Evolutionary conservation across 1,140 invertebrate species (phyloP), one percentile per base, ranked within the genome.

Genomic region (Camponotus pennsylvanicus): DNA sequence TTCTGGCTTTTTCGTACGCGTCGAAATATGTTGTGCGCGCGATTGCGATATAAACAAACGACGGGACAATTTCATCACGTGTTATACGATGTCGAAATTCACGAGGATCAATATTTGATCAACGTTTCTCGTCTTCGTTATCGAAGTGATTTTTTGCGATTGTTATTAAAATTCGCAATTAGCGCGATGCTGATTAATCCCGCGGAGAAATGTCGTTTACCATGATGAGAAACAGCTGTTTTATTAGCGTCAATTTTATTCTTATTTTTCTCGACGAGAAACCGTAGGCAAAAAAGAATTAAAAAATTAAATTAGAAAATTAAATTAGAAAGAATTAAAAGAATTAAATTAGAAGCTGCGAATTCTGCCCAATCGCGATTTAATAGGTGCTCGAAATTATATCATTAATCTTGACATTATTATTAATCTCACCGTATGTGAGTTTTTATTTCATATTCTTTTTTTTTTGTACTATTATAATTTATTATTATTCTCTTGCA

Each of bases 181-280:
- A 80, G 45, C 21, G 9, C 37, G 21, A 18, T 7, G 13, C 57
- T 67, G 70, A 80, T 70, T 80, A 34, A 80, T 70, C 52, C 34
- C 32, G 49, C 15, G 37, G 21, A 66, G n/a, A 80, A 37, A 52
- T 32, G 37, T n/a, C 77, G 34, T 57, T 13, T 18, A 6, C 37
- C 32, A 55, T 27, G 27, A 78, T 21, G 42, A 66, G 27, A 66
- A 27, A 49, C 3, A 32, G 64, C 15, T 64, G 37, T 21, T 69
- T 15, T 9, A 7, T 69, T 32, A 40, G 37, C 7, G 45, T 80
- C 70, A 32, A 57, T 80, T 55, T 42, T 21, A 42, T 70, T 49
- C 55, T 42, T 18, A 42, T 15, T 80, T 42, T 3, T 59, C 42
- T 64, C 21, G 49, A 9, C 42, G n/a, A 67, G 13, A 32, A 9